Percentiles rank a stretch among this genome's conserved stretches.
Evolutionary conservation across 2,113 vertebrate species (phyloP).

Genomic region (Tragelaphus scriptus): DNA sequence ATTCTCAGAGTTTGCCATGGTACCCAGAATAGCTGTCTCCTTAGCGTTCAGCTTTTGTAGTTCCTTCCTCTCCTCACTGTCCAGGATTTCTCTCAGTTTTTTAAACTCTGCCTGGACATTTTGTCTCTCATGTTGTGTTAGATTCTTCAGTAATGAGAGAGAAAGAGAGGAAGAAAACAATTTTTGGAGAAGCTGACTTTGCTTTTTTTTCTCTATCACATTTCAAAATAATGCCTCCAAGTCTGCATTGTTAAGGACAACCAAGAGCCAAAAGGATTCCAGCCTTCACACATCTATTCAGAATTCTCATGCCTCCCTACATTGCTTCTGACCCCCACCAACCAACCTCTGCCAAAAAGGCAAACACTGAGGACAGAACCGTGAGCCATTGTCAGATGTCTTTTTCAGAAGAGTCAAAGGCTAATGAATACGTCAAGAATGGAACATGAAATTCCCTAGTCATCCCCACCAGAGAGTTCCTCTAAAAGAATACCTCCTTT

Average conservation of each 20-base stretch:
- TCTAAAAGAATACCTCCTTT: background rate
- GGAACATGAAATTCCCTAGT: background rate
- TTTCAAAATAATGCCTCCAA: background rate
- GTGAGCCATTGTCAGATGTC: background rate
- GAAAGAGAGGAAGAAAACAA: background rate
- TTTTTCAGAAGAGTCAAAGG: background rate
- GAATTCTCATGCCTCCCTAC: background rate
- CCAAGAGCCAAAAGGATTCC: background rate
- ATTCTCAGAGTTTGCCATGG: background rate
- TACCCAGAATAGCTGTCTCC: background rate
- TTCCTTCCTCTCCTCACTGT: background rate
- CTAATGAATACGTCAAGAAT: background rate
- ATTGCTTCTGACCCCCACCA: background rate
- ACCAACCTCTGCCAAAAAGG: fast-evolving
- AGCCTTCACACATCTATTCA: background rate
- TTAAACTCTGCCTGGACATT: background rate
- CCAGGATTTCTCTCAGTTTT: background rate
- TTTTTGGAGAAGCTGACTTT: background rate
- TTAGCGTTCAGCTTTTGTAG: background rate
- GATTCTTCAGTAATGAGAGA: background rate
- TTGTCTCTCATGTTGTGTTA: background rate
- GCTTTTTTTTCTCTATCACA: background rate
- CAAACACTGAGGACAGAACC: background rate
- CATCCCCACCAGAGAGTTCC: background rate
- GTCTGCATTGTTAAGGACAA: background rate